phyloP scores from a whole-genome alignment of 2,113 vertebrate genomes.

The Notothenia coriiceps region DNA sequence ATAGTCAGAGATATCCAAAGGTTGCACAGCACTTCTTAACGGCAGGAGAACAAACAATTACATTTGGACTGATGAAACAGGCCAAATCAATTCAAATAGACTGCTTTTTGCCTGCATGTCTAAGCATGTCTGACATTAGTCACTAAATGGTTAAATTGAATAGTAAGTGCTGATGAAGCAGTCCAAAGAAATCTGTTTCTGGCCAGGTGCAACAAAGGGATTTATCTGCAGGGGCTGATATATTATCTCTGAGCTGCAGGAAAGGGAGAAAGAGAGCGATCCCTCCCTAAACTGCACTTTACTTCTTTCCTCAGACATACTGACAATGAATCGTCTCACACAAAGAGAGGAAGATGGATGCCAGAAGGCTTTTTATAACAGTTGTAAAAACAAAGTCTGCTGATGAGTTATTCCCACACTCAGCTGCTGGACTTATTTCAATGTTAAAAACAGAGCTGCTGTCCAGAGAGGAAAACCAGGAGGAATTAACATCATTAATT shows the following conservation, averaged over 20 bases:
- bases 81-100: no score
- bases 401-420: conserved; percentile 47
- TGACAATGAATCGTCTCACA: conserved; percentile 2
- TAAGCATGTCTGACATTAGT: no score
- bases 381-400: conserved; percentile 60
- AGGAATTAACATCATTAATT: not conserved
- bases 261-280: conserved; percentile 11
- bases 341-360: conserved; percentile 30
- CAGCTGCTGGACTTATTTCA: conserved; percentile 42
- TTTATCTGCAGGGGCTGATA: conserved; percentile 9
- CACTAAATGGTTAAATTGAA: no score
- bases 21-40: no score
- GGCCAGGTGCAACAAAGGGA: not conserved
- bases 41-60: no score
- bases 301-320: conserved; percentile 27
- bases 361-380: conserved; percentile 47
- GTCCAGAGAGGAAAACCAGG: conserved; percentile 54
- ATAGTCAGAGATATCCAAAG: no score
- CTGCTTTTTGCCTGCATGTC: no score
- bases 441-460: conserved; percentile 4
- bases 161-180: no score
- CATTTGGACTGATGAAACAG: no score
- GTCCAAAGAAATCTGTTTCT: no score
- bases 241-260: conserved; percentile 21
- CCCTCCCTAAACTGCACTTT: not conserved